Evolutionary conservation across 2,888 invertebrate genomes (phyloP).

Genomic region (Scaptomyza reducta): DNA sequence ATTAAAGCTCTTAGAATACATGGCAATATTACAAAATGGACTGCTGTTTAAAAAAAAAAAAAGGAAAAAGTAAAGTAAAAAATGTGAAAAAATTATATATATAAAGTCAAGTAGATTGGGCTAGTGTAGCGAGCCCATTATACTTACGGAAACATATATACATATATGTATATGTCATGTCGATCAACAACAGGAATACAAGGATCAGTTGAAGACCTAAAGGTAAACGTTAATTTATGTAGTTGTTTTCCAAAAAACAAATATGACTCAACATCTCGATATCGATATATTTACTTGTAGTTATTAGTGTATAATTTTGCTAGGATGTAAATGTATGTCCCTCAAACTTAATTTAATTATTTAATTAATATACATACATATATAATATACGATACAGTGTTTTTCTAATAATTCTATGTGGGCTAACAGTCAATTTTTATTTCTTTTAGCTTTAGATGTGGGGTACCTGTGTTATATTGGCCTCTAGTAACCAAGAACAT

Average conservation of each 20-base stretch:
- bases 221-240: slow-evolving; percentile 70
- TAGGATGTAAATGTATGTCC: slow-evolving; percentile 82
- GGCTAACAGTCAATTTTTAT: background rate
- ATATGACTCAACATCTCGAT: slow-evolving; percentile 74
- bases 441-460: too few species aligned
- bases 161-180: slow-evolving; percentile 22
- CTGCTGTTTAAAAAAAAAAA: slow-evolving; percentile 49
- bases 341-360: slow-evolving; percentile 79
- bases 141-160: slow-evolving; percentile 19
- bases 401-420: slow-evolving; percentile 15
- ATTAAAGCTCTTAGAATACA: slow-evolving; percentile 60
- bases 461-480: too few species aligned
- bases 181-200: slow-evolving; percentile 58
- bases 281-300: slow-evolving; percentile 78
- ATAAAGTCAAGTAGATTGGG: slow-evolving; percentile 55
- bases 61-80: slow-evolving; percentile 18
- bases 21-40: slow-evolving; percentile 64
- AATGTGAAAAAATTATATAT: slow-evolving; percentile 12
- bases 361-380: slow-evolving; percentile 76
- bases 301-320: slow-evolving; percentile 80
- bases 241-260: slow-evolving; percentile 70
- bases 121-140: slow-evolving; percentile 40
- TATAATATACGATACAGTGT: slow-evolving; percentile 62
- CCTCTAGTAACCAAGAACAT: too few species aligned
- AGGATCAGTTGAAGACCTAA: slow-evolving; percentile 56